Conservation (phyloP, 2,113 vertebrate genomes). For the Nannospalax galili region DNA sequence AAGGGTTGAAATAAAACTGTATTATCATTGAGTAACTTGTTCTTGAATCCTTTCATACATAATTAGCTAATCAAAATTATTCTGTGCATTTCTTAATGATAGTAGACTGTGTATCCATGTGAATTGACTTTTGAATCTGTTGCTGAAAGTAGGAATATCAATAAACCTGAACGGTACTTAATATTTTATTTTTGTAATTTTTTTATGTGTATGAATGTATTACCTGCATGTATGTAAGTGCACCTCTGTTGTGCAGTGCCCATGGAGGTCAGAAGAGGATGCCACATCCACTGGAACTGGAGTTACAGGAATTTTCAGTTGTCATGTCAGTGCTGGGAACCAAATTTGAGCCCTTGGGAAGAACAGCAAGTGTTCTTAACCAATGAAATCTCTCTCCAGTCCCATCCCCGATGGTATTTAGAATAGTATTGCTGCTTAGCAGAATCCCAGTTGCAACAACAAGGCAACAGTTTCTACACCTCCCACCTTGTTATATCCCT, state of each 20-base stretch:
- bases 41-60: neutral
- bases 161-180: neutral
- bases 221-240: too few species aligned
- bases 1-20: neutral
- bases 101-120: neutral
- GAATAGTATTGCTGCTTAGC: neutral
- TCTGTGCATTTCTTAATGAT: slow-evolving; percentile 9
- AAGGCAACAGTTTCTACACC: neutral
- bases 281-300: too few species aligned
- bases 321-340: too few species aligned
- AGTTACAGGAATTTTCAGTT: too few species aligned
- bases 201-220: too few species aligned
- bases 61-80: neutral
- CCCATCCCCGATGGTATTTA: too few species aligned
- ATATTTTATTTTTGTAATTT: too few species aligned
- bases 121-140: neutral
- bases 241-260: too few species aligned
- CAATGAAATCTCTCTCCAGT: too few species aligned
- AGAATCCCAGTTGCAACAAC: neutral
- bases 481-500: neutral
- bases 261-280: too few species aligned
- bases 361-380: too few species aligned
- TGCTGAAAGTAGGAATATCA: neutral
- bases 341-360: too few species aligned
- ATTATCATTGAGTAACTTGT: neutral